Conservation (phyloP, 2,888 invertebrate genomes). For the Phorcus lineatus region DNA sequence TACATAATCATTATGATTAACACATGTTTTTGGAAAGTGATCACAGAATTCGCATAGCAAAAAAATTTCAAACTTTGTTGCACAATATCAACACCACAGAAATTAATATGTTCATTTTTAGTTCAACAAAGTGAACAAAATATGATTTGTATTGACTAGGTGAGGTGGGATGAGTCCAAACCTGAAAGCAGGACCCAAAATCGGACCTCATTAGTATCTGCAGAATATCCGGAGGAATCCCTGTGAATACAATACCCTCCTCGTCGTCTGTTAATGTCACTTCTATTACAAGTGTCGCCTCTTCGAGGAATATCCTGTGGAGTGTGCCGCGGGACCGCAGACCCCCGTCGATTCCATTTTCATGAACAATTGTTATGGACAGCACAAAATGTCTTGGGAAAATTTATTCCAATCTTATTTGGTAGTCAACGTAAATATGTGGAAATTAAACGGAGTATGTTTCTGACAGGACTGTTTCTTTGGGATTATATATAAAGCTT, state of each 20-base stretch:
- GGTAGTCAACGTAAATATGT: background rate
- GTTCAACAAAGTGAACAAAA: no score
- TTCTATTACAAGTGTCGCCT: constrained; percentile 11
- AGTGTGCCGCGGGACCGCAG: background rate
- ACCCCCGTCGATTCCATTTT: constrained; percentile 8
- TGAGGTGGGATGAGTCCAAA: no score
- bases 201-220: background rate
- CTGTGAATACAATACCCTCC: background rate
- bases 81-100: no score
- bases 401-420: constrained; percentile 6
- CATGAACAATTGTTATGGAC: constrained; percentile 9
- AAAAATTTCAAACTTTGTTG: no score
- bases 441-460: background rate
- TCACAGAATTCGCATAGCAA: no score
- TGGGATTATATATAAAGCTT: constrained; percentile 21
- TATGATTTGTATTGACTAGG: no score
- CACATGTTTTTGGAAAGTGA: no score
- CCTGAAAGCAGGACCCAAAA: no score
- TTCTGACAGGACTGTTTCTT: background rate
- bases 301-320: constrained; percentile 2
- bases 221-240: constrained; percentile 14
- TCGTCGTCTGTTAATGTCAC: constrained; percentile 4
- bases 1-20: no score
- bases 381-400: constrained; percentile 17
- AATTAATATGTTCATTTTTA: no score